These are phyloP conservation scores for Hucho hucho DNA, from an alignment of 2,113 vertebrate species.

Conservation along the genomic window DNA sequence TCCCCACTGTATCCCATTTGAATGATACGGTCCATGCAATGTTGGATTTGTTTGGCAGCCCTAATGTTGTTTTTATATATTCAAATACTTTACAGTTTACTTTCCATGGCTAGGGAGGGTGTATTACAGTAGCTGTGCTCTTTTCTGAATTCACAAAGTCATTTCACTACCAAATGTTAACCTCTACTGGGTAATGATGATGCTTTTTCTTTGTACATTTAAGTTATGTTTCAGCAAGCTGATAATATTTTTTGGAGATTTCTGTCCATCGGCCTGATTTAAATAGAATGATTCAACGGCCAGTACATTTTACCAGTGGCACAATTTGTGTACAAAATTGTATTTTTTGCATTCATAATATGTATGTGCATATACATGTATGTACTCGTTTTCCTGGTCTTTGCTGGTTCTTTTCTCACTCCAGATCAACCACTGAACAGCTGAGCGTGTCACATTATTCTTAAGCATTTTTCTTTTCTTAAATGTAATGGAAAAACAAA, in stretches of 20 bases:
- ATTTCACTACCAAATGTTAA: constrained; percentile 37
- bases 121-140: not conserved
- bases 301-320: not conserved
- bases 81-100: too few relatives aligned
- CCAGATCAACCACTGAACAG: constrained; percentile 19
- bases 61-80: too few relatives aligned
- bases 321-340: too few relatives aligned
- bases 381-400: constrained; percentile 9
- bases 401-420: constrained; percentile 28
- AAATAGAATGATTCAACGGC: not conserved
- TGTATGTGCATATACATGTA: constrained; percentile 28
- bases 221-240: not conserved
- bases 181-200: not conserved
- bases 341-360: not conserved
- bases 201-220: constrained; percentile 4
- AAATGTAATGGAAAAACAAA: constrained; percentile 1
- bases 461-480: constrained; percentile 17
- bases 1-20: too few relatives aligned
- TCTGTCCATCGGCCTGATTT: too few relatives aligned
- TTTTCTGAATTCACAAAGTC: constrained; percentile 15
- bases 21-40: too few relatives aligned
- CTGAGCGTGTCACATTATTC: constrained; percentile 42
- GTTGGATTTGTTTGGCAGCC: too few relatives aligned
- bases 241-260: constrained; percentile 20
- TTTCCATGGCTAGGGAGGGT: not conserved